phyloP scores from a whole-genome alignment of 2,113 vertebrate species.

The Leucopternis melanops region DNA sequence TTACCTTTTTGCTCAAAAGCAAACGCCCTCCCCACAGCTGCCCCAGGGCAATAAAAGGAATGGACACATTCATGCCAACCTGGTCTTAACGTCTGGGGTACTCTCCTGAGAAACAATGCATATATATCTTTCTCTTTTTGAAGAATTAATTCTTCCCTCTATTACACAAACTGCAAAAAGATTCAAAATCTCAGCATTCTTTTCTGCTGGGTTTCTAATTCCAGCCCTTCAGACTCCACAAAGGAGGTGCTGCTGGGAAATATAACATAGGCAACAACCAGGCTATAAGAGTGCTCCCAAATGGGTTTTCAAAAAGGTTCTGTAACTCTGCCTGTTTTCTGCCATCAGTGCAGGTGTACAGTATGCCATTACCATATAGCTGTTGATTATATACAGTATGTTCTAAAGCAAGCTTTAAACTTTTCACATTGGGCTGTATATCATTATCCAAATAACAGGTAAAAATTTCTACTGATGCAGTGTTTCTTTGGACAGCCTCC shows the following conservation, averaged over 20 bases:
- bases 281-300: neutral
- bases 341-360: neutral
- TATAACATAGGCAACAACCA: neutral
- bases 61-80: neutral
- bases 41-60: neutral
- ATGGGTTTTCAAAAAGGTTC: slow-evolving; percentile 6
- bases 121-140: neutral
- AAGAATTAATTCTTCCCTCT: neutral
- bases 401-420: neutral
- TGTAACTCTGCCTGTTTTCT: neutral
- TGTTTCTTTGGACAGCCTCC: neutral
- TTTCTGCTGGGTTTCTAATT: neutral
- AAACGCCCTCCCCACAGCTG: neutral
- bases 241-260: neutral
- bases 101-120: neutral
- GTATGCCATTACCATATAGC: neutral
- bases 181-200: neutral
- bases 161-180: neutral
- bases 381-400: neutral
- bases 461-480: neutral
- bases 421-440: neutral
- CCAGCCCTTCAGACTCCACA: neutral
- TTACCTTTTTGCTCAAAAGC: neutral
- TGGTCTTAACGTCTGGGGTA: neutral
- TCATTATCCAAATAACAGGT: neutral